Evolutionary conservation across 2,797 vertebrate species (phyloP), one percentile per base, ranked within the genome.

Genomic region (Myripristis jacobus): DNA sequence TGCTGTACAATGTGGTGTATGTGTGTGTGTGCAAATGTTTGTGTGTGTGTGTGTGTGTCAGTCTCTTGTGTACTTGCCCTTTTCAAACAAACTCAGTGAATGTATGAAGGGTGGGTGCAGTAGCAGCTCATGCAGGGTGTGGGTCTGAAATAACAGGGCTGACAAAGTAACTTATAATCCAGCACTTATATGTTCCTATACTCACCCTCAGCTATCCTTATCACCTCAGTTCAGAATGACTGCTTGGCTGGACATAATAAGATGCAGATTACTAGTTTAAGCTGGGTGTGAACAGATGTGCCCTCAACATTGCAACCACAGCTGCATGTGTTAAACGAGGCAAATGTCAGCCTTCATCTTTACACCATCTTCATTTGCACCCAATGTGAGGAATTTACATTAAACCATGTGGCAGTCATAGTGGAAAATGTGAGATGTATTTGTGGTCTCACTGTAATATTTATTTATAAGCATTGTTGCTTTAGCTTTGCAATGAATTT

Each of bases 201-300:
- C 58, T 46, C 58, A 66, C 69, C 51, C 53, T 3, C 59, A 38
- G 67, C 65, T 62, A 50, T 73, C 80, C 62, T 74, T 70, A 62
- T 77, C 75, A 66, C 57, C 72, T 69, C 47, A 15, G 34, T 36
- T 67, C 67, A 69, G 59, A 75, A 24, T 22, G 65, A 85, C 63
- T 73, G 58, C 48, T 38, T 44, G 60, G 38, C 57, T 6, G 46
- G 54, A 78, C 56, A 3, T 73, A 81, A 84, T 79, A 60, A 82
- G 72, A 58, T 36, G 22, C 62, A 66, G 78, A 87, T 91, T 83
- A 80, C 47, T 78, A 53, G 55, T 74, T 64, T 43, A 77, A 81
- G 68, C 68, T 69, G 64, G 58, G 67, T 34, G 56, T 34, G 47
- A 71, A 77, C 84, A 86, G 84, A 88, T 87, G 79, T 68, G 67